Base-by-base conservation (phyloP, 2,888 invertebrate genomes). In the Sycophila texana region DNA sequence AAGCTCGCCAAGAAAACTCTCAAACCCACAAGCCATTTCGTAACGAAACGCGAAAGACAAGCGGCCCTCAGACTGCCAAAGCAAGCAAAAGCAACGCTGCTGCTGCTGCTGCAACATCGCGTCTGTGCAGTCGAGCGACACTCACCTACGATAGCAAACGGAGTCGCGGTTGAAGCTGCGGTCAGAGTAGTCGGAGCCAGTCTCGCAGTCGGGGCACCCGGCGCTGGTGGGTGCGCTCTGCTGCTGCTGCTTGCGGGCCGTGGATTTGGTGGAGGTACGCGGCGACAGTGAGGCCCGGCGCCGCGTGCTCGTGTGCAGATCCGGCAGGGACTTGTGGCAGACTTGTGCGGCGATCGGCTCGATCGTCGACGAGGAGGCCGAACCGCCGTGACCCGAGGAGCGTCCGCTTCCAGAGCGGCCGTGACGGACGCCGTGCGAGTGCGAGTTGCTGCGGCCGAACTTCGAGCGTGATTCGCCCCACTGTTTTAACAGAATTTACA, bases 311-410 rank as follows among this genome's bases (percentile, higher is more conserved):
- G 94, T 93, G 85, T 95, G 95, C 71, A 95, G 91, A 88, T 95
- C 96, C 0, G 97, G 97, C 85, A 97, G 91, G 53, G 96, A 96
- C 88, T 97, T 97, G 91, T 97, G 96, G 86, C 92, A 92, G 16
- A 76, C 65, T 3, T 67, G 74, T 12, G 86, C 60, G 83, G 87
- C 39, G 87, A 88, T 77, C 83, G 86, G 77, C 84, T 87, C 68
- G 88, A 87, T 81, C 86, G 89, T 83, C 85, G 86, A 55, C 81
- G 85, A 53, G 85, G 81, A 26, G 7, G 77, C 66, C 14, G 76
- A 61, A 13, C 49, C 68, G 26, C 72, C 66, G 18, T 63, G 63
- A 18, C 63, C 39, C 20, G 67, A 53, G 16, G 57, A 55, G 10
- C 72, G 53, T 12, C 65, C 76, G 57, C 65, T 57, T 14, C 74